phyloP scores from a whole-genome alignment of 2,888 invertebrate species.

The Agrilus biguttatus region DNA sequence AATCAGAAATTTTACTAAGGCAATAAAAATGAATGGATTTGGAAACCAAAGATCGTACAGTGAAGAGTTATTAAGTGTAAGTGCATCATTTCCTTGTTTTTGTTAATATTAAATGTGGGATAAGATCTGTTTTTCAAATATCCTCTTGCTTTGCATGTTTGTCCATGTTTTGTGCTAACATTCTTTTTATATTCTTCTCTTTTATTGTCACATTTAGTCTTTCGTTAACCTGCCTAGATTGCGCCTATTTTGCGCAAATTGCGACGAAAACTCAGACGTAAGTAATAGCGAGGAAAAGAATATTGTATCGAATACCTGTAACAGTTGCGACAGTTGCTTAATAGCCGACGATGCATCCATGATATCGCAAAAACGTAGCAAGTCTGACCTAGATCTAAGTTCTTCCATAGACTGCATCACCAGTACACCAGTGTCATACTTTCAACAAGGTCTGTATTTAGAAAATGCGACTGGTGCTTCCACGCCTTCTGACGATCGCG shows the following conservation, averaged over 20 bases:
- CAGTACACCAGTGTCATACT: constrained; percentile 27
- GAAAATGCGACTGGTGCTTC: constrained; percentile 15
- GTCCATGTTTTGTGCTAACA: too few relatives aligned
- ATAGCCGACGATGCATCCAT: background rate
- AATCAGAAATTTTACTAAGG: constrained; percentile 41
- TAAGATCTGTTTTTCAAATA: too few relatives aligned
- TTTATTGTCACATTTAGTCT: too few relatives aligned
- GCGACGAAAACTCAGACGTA: constrained; percentile 22
- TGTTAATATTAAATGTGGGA: too few relatives aligned
- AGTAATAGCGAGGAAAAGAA: constrained; percentile 16
- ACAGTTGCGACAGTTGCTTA: constrained; percentile 1
- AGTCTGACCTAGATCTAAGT: constrained; percentile 21
- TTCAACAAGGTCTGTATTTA: constrained; percentile 16
- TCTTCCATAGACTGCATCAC: constrained; percentile 14
- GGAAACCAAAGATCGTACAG: constrained; percentile 20
- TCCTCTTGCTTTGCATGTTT: too few relatives aligned
- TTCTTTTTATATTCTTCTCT: too few relatives aligned
- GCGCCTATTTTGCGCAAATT: constrained; percentile 28
- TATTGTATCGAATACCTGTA: constrained; percentile 4
- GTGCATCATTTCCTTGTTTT: constrained; percentile 11
- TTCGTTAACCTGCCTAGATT: constrained; percentile 11
- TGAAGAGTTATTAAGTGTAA: constrained; percentile 28
- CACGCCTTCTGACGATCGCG: constrained; percentile 33
- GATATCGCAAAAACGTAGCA: constrained; percentile 13
- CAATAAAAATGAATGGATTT: constrained; percentile 20